Evolutionary conservation across 2,888 invertebrate genomes (phyloP).

Genomic region (Plemyria rubiginata): DNA sequence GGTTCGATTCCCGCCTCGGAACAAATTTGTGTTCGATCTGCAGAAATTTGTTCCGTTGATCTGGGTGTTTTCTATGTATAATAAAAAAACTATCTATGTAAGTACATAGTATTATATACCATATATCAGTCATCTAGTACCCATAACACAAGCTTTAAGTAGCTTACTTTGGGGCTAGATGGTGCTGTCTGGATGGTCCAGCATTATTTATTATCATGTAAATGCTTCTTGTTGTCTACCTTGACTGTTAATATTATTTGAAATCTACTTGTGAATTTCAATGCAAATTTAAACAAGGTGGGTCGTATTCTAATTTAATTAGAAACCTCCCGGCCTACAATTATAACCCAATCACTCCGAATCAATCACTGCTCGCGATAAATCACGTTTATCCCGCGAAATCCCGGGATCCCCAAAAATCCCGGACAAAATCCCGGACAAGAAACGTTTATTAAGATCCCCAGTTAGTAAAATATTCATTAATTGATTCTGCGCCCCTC

Average conservation of each 20-base stretch:
- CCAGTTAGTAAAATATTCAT: conserved; percentile 78
- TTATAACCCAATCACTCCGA: conserved; percentile 65
- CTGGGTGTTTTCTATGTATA: no score
- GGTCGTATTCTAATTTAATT: conserved; percentile 10
- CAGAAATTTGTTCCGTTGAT: no score
- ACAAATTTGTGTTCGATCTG: no score
- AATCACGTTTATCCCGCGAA: conserved; percentile 62
- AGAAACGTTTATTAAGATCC: conserved; percentile 81
- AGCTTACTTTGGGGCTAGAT: no score
- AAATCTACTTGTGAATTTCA: neutral
- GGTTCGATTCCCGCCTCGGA: no score
- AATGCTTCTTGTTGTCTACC: no score
- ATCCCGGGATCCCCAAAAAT: conserved; percentile 71
- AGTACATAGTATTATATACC: no score
- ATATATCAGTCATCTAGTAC: neutral
- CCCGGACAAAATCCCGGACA: conserved; percentile 74
- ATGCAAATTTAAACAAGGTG: conserved; percentile 2
- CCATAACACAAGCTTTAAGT: no score
- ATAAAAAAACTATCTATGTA: no score
- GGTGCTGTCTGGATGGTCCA: no score
- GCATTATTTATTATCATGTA: no score
- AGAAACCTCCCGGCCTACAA: conserved; percentile 35
- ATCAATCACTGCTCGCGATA: conserved; percentile 70
- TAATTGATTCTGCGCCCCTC: conserved; percentile 79
- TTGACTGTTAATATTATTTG: neutral